Percentiles rank a stretch among this genome's conserved stretches.
Conservation (phyloP, 35 echinoderm and acorn worm species). For the Hemicentrotus pulcherrimus region DNA sequence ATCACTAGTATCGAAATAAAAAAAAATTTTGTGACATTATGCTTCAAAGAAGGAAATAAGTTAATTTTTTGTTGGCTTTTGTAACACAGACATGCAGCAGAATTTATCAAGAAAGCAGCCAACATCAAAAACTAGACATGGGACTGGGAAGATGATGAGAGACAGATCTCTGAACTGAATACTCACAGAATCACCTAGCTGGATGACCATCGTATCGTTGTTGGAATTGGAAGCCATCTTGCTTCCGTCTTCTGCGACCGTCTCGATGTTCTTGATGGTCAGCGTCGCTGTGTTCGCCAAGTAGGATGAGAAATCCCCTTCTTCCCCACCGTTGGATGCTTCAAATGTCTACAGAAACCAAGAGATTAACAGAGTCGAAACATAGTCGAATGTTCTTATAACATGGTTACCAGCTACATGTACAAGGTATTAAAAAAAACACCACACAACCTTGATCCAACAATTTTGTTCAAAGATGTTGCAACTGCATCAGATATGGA, state of each 20-base stretch:
- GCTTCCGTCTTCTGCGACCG: constrained; percentile 62
- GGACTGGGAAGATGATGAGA: too few species aligned
- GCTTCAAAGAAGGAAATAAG: too few species aligned
- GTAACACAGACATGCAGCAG: neutral
- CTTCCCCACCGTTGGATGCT: constrained; percentile 40
- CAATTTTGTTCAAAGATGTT: too few species aligned
- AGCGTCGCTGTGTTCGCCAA: constrained; percentile 72
- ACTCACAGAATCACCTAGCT: constrained; percentile 23
- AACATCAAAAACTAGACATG: too few species aligned
- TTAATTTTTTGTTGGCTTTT: too few species aligned
- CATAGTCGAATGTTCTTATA: neutral
- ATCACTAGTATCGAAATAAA: too few species aligned
- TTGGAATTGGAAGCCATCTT: constrained; percentile 27
- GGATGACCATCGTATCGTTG: constrained; percentile 51
- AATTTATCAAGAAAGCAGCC: too few species aligned
- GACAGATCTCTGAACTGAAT: neutral
- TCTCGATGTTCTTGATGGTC: constrained; percentile 87
- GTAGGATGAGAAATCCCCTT: constrained; percentile 72
- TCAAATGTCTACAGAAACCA: constrained; percentile 78
- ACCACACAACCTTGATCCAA: too few species aligned
- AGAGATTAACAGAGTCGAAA: neutral
- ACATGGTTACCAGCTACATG: too few species aligned
- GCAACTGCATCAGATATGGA: too few species aligned
- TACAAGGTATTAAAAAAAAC: too few species aligned
- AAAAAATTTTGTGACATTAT: too few species aligned